Conservation (phyloP, 92 coral and sea anemone genomes). For the Micromussa lordhowensis region DNA sequence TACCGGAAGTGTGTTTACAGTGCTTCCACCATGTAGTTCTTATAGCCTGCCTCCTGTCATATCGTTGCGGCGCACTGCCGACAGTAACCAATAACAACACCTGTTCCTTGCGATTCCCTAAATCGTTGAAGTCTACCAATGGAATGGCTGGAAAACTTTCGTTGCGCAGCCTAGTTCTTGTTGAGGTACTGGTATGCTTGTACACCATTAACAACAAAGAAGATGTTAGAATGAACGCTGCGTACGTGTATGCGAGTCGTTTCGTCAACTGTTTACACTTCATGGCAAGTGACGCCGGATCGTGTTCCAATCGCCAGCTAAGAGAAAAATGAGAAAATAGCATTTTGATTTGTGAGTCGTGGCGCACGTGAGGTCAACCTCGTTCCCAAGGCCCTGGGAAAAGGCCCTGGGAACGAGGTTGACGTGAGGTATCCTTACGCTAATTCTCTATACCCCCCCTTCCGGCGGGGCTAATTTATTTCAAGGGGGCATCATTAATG, state of each 20-base stretch:
- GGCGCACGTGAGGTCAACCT: too few species aligned
- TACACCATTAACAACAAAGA: not conserved
- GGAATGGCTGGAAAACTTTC: not conserved
- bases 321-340: not conserved
- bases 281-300: not conserved
- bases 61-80: slow-evolving; percentile 37
- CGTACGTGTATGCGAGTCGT: not conserved
- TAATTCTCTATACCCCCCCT: too few species aligned
- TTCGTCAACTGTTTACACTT: not conserved
- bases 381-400: too few species aligned
- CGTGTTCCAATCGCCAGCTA: not conserved
- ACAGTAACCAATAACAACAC: slow-evolving; percentile 19
- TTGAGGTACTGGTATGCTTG: not conserved
- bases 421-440: too few species aligned
- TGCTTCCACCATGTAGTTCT: slow-evolving; percentile 63
- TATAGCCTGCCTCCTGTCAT: slow-evolving; percentile 53
- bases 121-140: slow-evolving; percentile 13
- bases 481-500: too few species aligned
- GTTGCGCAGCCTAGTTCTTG: not conserved
- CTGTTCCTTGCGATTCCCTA: not conserved
- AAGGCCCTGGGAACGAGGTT: too few species aligned
- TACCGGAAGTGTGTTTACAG: slow-evolving; percentile 27
- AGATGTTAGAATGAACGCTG: not conserved
- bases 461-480: too few species aligned
- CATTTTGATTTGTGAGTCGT: not conserved